A percentile compares a stretch with the other conserved stretches of the same genome.
Evolutionary conservation across 2,888 invertebrate species (phyloP).

Genomic region (Drosophila neotestacea): DNA sequence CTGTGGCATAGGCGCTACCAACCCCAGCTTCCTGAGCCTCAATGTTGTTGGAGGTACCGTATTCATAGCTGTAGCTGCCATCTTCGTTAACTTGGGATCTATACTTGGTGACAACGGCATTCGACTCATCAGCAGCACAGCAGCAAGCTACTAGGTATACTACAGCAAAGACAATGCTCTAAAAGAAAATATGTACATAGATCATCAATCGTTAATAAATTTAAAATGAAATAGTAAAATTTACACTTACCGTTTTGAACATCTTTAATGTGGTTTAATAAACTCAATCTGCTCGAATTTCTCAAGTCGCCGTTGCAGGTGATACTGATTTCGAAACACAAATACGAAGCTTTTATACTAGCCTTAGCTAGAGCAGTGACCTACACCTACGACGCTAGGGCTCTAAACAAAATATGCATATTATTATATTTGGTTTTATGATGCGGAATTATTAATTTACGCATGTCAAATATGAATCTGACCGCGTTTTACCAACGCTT

Average conservation of each 20-base stretch:
- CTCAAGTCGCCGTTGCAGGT: slow-evolving; percentile 46
- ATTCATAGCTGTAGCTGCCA: slow-evolving; percentile 85
- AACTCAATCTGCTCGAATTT: slow-evolving; percentile 17
- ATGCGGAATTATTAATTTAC: slow-evolving; percentile 68
- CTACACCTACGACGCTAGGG: slow-evolving; percentile 69
- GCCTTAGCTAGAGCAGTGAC: slow-evolving; percentile 56
- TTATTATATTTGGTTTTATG: slow-evolving; percentile 39
- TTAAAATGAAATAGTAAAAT: not conserved
- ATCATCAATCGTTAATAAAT: not conserved
- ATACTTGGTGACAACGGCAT: slow-evolving; percentile 68
- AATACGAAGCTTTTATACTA: slow-evolving; percentile 61
- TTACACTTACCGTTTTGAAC: slow-evolving; percentile 74
- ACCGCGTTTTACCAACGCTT: slow-evolving; percentile 62
- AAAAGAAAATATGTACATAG: not conserved
- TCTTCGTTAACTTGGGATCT: slow-evolving; percentile 81
- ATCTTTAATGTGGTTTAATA: slow-evolving; percentile 47
- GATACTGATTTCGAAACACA: slow-evolving; percentile 64
- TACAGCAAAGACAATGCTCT: slow-evolving; percentile 53
- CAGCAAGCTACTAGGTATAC: slow-evolving; percentile 51
- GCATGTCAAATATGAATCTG: slow-evolving; percentile 69
- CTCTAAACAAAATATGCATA: slow-evolving; percentile 52
- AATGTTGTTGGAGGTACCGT: slow-evolving; percentile 88
- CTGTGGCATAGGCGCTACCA: slow-evolving; percentile 86
- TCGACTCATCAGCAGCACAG: slow-evolving; percentile 67
- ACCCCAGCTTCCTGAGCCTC: slow-evolving; percentile 86